Evolutionary conservation across 2,888 invertebrate species (phyloP).

Genomic region (Tipula helvola): DNA sequence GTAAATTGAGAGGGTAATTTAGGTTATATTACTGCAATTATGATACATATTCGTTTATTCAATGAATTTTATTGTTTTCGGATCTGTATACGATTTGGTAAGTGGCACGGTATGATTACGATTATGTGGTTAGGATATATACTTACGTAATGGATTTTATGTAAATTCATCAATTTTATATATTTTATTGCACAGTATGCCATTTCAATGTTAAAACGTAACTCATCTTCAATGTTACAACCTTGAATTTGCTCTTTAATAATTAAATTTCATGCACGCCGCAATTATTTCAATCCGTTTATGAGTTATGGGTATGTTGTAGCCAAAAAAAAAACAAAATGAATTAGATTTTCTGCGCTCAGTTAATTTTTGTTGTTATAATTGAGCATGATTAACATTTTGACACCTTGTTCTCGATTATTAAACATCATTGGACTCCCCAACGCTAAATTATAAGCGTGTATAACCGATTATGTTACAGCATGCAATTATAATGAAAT

Average conservation of each 20-base stretch:
- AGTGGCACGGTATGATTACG: not conserved
- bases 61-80: not conserved
- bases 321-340: not conserved
- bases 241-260: not conserved
- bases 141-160: not conserved
- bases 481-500: too few species aligned
- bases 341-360: not conserved
- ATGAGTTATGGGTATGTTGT: not conserved
- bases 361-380: not conserved
- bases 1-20: not conserved
- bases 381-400: not conserved
- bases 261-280: not conserved
- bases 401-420: not conserved
- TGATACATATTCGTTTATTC: not conserved
- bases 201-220: not conserved
- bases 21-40: slow-evolving; percentile 4
- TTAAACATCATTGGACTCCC: too few species aligned
- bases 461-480: too few species aligned
- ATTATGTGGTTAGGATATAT: not conserved
- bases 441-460: too few species aligned
- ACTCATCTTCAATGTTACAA: not conserved
- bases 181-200: not conserved
- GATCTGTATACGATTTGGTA: not conserved
- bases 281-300: not conserved
- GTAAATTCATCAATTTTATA: not conserved